A percentile compares a stretch with the other conserved stretches of the same genome.
Conservation (phyloP, 23 tunicate species). For the Halocynthia roretzi region DNA sequence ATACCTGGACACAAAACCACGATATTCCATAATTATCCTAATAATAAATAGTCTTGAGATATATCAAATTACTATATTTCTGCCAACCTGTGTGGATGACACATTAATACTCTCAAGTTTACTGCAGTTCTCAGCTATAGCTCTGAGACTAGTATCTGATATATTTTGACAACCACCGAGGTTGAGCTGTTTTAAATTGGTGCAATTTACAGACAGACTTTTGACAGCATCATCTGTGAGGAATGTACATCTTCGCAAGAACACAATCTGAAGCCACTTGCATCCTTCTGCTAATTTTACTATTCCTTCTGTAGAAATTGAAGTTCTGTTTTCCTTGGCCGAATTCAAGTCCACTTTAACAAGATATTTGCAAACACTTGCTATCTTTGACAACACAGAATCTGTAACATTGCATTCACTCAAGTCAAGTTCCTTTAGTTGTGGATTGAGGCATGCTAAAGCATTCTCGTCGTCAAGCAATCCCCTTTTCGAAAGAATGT, state of each 20-base stretch:
- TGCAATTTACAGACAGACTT: conserved; percentile 44
- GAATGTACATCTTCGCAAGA: conserved; percentile 41
- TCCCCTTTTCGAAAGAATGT: conserved; percentile 55
- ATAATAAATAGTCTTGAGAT: neutral
- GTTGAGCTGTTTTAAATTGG: conserved; percentile 30
- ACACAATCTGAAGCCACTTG: conserved; percentile 35
- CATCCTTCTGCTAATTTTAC: conserved; percentile 35
- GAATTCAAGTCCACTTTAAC: conserved; percentile 67
- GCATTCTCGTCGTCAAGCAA: conserved; percentile 46
- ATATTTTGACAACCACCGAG: conserved; percentile 52
- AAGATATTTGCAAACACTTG: conserved; percentile 29
- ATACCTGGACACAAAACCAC: conserved; percentile 14
- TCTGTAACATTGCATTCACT: conserved; percentile 51
- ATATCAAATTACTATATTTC: too few species aligned
- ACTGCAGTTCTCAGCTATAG: conserved; percentile 28
- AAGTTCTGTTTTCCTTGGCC: conserved; percentile 30
- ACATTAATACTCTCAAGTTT: conserved; percentile 40
- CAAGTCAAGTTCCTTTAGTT: conserved; percentile 39
- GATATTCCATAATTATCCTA: too few species aligned
- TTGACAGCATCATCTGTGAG: conserved; percentile 33
- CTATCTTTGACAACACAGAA: conserved; percentile 13
- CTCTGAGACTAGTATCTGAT: conserved; percentile 40
- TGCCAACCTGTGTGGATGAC: conserved; percentile 23
- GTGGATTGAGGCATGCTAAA: neutral
- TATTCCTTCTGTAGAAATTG: conserved; percentile 36